Evolutionary conservation across 2,113 vertebrate genomes (phyloP).

Genomic region (Pungitius pungitius): DNA sequence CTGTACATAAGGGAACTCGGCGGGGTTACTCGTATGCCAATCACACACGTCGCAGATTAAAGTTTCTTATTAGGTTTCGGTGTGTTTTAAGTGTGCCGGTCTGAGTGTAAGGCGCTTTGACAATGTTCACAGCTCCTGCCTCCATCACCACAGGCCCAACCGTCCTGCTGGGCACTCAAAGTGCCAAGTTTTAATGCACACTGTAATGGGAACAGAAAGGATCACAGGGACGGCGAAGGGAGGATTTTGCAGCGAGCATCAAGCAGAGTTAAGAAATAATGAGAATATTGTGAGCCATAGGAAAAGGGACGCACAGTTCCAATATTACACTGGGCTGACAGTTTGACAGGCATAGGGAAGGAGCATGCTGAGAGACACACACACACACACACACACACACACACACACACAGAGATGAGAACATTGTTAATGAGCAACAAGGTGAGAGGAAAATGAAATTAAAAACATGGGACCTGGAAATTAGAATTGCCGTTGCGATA

Average conservation of each 20-base stretch:
- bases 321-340: constrained; percentile 27
- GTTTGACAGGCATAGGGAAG: constrained; percentile 43
- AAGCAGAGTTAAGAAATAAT: constrained; percentile 60
- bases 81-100: constrained; percentile 3
- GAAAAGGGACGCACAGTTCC: constrained; percentile 2
- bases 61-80: background rate
- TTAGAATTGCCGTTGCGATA: constrained; percentile 9
- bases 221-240: constrained; percentile 36
- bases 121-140: constrained; percentile 27
- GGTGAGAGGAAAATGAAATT: constrained; percentile 10
- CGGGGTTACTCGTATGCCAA: background rate
- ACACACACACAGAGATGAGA: background rate
- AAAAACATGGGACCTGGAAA: constrained; percentile 19
- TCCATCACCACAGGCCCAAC: constrained; percentile 34
- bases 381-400: background rate
- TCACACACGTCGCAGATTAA: constrained; percentile 10
- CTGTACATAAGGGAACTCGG: background rate
- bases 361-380: constrained; percentile 46
- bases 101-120: constrained; percentile 26
- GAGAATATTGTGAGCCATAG: constrained; percentile 44
- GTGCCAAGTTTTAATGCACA: constrained; percentile 17
- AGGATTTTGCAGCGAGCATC: constrained; percentile 25
- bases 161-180: constrained; percentile 39
- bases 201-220: constrained; percentile 41
- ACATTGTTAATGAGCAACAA: constrained; percentile 34